Percentiles rank a stretch among this genome's conserved stretches.
phyloP scores from a whole-genome alignment of 2,888 invertebrate genomes.

The Zhuqinia jingwanae region DNA sequence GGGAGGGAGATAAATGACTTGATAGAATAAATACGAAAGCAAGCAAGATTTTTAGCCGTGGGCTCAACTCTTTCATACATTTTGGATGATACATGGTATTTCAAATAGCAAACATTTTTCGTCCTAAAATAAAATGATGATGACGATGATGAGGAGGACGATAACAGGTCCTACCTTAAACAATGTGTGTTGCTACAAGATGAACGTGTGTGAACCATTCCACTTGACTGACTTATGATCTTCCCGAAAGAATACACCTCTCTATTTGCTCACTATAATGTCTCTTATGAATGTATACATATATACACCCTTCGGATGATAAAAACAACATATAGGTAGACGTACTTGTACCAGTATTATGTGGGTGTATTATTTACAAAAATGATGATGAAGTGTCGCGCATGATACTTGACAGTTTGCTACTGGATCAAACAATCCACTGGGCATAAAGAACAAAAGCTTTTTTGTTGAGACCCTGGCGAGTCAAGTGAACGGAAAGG shows the following conservation, averaged over 20 bases:
- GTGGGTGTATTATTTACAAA: slow-evolving; percentile 12
- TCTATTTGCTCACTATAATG: background rate
- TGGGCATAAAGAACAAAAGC: no score
- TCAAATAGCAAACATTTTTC: no score
- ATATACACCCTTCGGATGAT: no score
- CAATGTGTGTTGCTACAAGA: no score
- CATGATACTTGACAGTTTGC: slow-evolving; percentile 54
- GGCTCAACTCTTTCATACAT: background rate
- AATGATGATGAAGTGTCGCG: slow-evolving; percentile 57
- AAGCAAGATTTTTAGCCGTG: background rate
- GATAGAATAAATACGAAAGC: slow-evolving; percentile 14
- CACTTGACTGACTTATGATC: background rate
- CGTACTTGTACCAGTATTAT: background rate
- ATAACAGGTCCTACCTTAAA: no score
- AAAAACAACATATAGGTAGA: background rate
- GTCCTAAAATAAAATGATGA: no score
- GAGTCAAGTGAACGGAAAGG: slow-evolving; percentile 13
- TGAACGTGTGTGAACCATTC: no score
- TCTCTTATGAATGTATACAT: background rate
- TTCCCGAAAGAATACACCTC: background rate
- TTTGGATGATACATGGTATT: no score
- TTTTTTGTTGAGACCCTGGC: no score
- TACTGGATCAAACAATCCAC: slow-evolving; percentile 13
- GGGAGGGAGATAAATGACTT: background rate
- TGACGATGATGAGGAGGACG: no score